A percentile compares a stretch with the other conserved stretches of the same genome.
phyloP scores from a whole-genome alignment of 2,888 invertebrate species.

The Clivina fossor region DNA sequence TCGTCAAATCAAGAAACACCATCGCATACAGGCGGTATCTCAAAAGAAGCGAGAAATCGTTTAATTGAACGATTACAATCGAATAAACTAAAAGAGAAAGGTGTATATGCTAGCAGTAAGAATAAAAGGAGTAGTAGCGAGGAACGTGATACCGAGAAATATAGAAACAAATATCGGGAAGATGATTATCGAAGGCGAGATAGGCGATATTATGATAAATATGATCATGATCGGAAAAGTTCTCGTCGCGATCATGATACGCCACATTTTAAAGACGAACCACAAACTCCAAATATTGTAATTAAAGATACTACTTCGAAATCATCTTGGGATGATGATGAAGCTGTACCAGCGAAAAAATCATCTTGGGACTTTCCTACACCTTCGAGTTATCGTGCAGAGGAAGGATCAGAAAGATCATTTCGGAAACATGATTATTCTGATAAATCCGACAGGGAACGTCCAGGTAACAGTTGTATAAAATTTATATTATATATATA shows the following conservation, averaged over 20 bases:
- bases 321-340: slow-evolving; percentile 75
- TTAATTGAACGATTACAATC: slow-evolving; percentile 64
- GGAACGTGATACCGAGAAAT: slow-evolving; percentile 40
- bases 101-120: slow-evolving; percentile 70
- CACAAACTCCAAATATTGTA: slow-evolving; percentile 75
- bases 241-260: slow-evolving; percentile 47
- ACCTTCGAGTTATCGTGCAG: slow-evolving; percentile 61
- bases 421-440: slow-evolving; percentile 21
- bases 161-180: slow-evolving; percentile 35
- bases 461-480: no score
- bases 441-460: slow-evolving; percentile 37
- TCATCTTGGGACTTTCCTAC: slow-evolving; percentile 95
- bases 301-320: slow-evolving; percentile 65
- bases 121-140: slow-evolving; percentile 45
- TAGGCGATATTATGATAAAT: slow-evolving; percentile 51
- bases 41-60: slow-evolving; percentile 73
- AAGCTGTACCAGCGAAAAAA: slow-evolving; percentile 61
- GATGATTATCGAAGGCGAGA: slow-evolving; percentile 38
- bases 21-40: slow-evolving; percentile 90
- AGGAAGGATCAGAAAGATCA: slow-evolving; percentile 24
- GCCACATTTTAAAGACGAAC: slow-evolving; percentile 79
- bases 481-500: no score
- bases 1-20: slow-evolving; percentile 86
- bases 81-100: slow-evolving; percentile 64
- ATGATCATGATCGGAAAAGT: slow-evolving; percentile 50